A percentile compares a stretch with the other conserved stretches of the same genome.
Evolutionary conservation across 92 coral and sea anemone genomes (phyloP).

Genomic region (Porites cylindrica): DNA sequence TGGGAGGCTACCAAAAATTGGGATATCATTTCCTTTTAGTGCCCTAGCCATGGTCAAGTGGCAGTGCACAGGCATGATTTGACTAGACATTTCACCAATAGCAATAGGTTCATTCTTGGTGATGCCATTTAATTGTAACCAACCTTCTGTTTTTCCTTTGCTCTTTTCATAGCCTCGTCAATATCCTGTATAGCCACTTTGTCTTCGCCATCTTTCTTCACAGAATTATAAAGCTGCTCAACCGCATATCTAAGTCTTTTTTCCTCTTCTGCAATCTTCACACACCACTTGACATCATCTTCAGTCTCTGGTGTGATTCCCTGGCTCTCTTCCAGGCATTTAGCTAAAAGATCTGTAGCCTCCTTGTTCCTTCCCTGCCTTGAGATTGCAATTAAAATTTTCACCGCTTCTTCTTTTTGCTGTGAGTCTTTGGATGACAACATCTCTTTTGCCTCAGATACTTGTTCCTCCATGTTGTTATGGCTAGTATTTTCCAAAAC

Average conservation of each 20-base stretch:
- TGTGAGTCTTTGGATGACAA: constrained; percentile 18
- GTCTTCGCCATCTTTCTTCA: constrained; percentile 71
- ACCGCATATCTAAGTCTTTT: constrained; percentile 72
- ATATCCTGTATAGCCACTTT: constrained; percentile 76
- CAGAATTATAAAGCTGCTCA: constrained; percentile 65
- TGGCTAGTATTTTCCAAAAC: not conserved
- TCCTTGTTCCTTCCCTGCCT: constrained; percentile 72
- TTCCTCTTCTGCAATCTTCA: constrained; percentile 66
- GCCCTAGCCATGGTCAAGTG: no score
- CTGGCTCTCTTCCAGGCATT: constrained; percentile 59
- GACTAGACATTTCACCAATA: no score
- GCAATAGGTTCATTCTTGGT: not conserved
- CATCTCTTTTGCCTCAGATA: constrained; percentile 46
- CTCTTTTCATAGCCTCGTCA: constrained; percentile 68
- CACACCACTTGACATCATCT: constrained; percentile 65
- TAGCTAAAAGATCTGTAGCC: constrained; percentile 66
- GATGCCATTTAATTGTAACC: not conserved
- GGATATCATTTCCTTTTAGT: no score
- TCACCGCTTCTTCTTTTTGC: constrained; percentile 63
- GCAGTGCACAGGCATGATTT: no score
- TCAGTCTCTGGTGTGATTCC: constrained; percentile 70
- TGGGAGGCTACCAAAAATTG: no score
- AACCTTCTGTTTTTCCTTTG: constrained; percentile 63
- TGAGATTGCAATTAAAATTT: constrained; percentile 62
- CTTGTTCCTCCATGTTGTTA: not conserved